Evolutionary conservation across 2,113 vertebrate species (phyloP).

Genomic region (Nibea albiflora): DNA sequence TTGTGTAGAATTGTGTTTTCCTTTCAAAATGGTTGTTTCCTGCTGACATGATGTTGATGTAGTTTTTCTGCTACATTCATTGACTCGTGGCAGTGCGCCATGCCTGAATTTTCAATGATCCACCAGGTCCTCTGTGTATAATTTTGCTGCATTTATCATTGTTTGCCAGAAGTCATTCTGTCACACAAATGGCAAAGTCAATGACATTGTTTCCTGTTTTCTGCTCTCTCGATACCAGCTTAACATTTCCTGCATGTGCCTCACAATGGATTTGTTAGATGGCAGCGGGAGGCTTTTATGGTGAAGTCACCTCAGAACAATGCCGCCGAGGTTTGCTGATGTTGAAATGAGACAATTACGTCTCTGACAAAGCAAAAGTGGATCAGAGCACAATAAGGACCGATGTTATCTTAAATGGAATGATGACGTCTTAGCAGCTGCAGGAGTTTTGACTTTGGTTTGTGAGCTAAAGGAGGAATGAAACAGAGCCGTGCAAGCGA

Average conservation of each 20-base stretch:
- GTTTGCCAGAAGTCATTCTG: constrained; percentile 37
- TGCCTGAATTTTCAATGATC: constrained; percentile 26
- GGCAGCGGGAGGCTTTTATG: constrained; percentile 39
- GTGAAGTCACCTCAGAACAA: constrained; percentile 35
- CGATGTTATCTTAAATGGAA: constrained; percentile 22
- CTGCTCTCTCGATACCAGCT: constrained; percentile 34
- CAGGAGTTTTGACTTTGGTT: constrained; percentile 20
- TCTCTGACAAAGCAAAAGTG: constrained; percentile 27
- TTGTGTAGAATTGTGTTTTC: background rate
- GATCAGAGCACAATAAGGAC: constrained; percentile 12
- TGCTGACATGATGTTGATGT: background rate
- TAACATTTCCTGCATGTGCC: constrained; percentile 36
- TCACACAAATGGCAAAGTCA: constrained; percentile 33
- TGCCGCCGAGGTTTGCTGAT: constrained; percentile 25
- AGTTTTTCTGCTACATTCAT: constrained; percentile 6
- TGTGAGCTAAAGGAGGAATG: background rate
- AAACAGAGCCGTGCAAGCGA: background rate
- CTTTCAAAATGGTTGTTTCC: background rate
- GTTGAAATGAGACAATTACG: constrained; percentile 44
- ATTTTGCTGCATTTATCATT: constrained; percentile 34
- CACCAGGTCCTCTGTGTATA: constrained; percentile 4
- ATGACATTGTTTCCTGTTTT: constrained; percentile 34
- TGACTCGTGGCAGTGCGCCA: background rate
- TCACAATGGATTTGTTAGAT: constrained; percentile 36
- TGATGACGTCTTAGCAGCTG: constrained; percentile 10